Percentiles rank a stretch among this genome's conserved stretches.
phyloP scores from a whole-genome alignment of 2,797 vertebrate species.

The Macroramphosus scolopax region DNA sequence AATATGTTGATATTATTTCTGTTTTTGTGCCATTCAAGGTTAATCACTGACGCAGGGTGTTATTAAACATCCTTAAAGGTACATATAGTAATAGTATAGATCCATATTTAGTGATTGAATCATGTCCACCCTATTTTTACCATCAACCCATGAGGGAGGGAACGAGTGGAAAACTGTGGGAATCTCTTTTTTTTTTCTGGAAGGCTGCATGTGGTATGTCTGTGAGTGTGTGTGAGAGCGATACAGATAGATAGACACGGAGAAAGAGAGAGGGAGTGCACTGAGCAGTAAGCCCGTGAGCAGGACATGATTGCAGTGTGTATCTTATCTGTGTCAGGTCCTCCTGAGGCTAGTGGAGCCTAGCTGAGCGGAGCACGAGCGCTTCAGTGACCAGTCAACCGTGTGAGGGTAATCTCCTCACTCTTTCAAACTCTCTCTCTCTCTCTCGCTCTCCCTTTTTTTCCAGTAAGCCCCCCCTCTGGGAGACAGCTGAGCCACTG shows the following conservation, averaged over 20 bases:
- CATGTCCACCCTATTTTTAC: constrained; percentile 34
- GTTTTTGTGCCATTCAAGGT: constrained; percentile 6
- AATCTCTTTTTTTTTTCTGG: no score
- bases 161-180: constrained; percentile 8
- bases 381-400: constrained; percentile 83
- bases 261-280: constrained; percentile 61
- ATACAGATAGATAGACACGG: constrained; percentile 57
- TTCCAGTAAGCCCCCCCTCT: constrained; percentile 59
- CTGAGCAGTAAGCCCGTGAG: constrained; percentile 74
- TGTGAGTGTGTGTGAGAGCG: constrained; percentile 22
- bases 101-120: constrained; percentile 1
- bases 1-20: no score
- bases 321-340: constrained; percentile 80
- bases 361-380: constrained; percentile 73
- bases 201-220: constrained; percentile 39
- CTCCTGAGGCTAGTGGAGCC: constrained; percentile 78
- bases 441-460: constrained; percentile 44
- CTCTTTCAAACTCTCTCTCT: constrained; percentile 68
- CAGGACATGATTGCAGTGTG: constrained; percentile 79
- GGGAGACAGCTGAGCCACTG: constrained; percentile 58
- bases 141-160: constrained; percentile 10
- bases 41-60: no score
- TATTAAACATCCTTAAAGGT: no score
- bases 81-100: no score
- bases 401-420: constrained; percentile 80